Percentiles rank a stretch among this genome's conserved stretches.
Conservation (phyloP, 2,888 invertebrate species). For the Microplitis deprimator region DNA sequence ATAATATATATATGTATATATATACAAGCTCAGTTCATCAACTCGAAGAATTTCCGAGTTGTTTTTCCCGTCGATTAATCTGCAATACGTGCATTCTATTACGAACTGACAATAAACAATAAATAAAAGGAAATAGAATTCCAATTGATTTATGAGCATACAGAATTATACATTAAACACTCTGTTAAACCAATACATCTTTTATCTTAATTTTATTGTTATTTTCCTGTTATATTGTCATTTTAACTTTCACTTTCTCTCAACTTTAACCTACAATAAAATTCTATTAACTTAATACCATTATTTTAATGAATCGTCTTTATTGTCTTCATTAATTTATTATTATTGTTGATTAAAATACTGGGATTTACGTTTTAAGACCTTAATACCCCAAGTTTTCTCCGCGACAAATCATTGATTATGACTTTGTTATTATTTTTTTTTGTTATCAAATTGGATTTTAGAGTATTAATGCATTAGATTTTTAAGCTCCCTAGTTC, state of each 20-base stretch:
- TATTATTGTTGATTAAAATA: neutral
- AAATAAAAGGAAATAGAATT: constrained; percentile 25
- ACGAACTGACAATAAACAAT: constrained; percentile 24
- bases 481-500: neutral
- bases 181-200: neutral
- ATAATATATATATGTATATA: neutral
- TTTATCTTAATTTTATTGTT: constrained; percentile 4
- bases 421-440: neutral
- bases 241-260: neutral
- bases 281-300: neutral
- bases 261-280: neutral
- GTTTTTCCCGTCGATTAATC: constrained; percentile 36
- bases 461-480: neutral
- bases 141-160: constrained; percentile 44
- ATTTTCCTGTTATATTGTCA: constrained; percentile 14
- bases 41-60: constrained; percentile 38
- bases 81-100: constrained; percentile 37
- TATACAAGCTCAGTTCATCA: constrained; percentile 1
- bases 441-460: neutral
- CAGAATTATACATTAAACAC: neutral
- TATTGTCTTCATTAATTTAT: neutral
- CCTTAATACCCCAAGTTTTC: no score
- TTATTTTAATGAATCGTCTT: neutral
- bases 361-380: neutral
- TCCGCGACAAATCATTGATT: neutral